Conservation (phyloP, 2,113 vertebrate species). For the Haemorhous mexicanus region DNA sequence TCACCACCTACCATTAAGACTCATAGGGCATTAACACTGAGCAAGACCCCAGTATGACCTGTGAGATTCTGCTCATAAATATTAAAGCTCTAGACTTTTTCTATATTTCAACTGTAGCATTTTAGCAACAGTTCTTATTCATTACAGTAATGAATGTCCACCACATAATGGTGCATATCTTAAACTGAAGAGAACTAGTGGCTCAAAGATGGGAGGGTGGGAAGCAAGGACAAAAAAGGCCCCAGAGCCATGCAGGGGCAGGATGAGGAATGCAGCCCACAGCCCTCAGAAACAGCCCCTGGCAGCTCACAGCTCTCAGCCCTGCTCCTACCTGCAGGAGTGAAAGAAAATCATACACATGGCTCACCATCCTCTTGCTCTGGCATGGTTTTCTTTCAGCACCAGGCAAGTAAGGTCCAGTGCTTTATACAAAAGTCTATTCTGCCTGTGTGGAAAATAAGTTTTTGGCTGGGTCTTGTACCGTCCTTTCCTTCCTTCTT, state of each 20-base stretch:
- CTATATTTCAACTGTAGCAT: neutral
- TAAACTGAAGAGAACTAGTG: neutral
- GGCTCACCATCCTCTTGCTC: neutral
- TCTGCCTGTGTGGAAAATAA: neutral
- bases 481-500: neutral
- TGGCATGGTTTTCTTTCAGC: neutral
- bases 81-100: neutral
- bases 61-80: neutral
- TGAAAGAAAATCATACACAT: fast-evolving
- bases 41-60: neutral
- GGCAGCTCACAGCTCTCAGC: neutral
- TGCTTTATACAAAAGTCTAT: neutral
- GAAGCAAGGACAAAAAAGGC: neutral
- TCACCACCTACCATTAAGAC: neutral
- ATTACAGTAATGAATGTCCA: neutral
- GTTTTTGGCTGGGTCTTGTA: neutral
- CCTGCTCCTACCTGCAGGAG: neutral
- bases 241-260: neutral
- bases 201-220: neutral
- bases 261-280: neutral
- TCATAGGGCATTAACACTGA: neutral
- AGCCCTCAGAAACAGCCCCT: neutral
- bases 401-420: neutral
- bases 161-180: fast-evolving
- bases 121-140: neutral